phyloP scores from a whole-genome alignment of 2,113 vertebrate genomes.

The Tetrax tetrax region DNA sequence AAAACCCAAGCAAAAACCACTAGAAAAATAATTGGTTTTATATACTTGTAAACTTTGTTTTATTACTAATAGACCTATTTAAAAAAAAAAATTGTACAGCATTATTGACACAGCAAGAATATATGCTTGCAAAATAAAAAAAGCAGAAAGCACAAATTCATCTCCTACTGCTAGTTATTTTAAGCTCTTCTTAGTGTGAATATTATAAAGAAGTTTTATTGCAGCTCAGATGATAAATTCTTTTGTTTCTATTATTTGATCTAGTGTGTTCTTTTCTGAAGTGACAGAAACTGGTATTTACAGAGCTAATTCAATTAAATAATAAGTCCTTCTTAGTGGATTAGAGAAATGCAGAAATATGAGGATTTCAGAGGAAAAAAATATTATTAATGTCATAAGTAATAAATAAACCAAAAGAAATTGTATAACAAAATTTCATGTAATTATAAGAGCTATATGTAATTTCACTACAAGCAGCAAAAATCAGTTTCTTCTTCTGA shows the following conservation, averaged over 20 bases:
- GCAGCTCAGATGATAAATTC: not conserved
- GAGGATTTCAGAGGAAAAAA: not conserved
- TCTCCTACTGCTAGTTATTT: not conserved
- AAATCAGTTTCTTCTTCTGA: not conserved
- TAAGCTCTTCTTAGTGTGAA: not conserved
- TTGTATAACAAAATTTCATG: not conserved
- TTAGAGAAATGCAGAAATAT: conserved; percentile 2
- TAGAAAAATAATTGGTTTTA: not conserved
- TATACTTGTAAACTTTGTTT: not conserved
- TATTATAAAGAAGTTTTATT: not conserved
- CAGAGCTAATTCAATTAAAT: conserved; percentile 23
- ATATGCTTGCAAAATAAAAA: not conserved
- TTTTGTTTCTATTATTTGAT: not conserved
- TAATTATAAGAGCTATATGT: not conserved
- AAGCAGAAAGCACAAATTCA: not conserved
- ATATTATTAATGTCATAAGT: not conserved
- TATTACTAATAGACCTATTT: not conserved
- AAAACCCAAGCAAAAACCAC: not conserved
- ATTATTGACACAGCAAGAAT: not conserved
- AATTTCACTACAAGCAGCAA: not conserved
- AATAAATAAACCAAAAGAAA: not conserved
- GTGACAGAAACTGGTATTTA: conserved; percentile 7
- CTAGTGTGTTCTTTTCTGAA: not conserved
- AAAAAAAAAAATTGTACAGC: not conserved
- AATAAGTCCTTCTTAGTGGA: not conserved